Percentiles rank a stretch among this genome's conserved stretches.
Conservation (phyloP, 2,113 vertebrate genomes). For the Garra rufa region DNA sequence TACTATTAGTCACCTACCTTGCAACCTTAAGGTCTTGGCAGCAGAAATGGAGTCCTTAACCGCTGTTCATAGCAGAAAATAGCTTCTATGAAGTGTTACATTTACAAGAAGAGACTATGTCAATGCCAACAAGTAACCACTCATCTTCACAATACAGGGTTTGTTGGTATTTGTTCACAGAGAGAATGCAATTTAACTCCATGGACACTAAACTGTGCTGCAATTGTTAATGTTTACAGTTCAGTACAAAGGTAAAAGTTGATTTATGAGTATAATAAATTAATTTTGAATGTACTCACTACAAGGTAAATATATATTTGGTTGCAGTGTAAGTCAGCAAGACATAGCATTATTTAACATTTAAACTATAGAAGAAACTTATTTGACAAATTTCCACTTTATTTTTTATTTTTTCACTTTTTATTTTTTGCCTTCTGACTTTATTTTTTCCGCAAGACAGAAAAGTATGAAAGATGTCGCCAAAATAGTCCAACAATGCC, state of each 20-base stretch:
- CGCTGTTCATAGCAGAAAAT: background rate
- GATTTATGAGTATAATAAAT: background rate
- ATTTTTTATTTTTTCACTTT: no score
- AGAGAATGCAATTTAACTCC: background rate
- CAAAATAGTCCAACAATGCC: no score
- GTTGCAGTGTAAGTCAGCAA: background rate
- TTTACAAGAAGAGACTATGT: background rate
- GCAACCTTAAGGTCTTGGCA: background rate
- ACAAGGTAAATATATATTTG: background rate
- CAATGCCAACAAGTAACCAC: background rate
- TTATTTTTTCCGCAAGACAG: no score
- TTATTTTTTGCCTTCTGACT: no score
- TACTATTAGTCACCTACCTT: background rate
- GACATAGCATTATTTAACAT: background rate
- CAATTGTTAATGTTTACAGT: conserved; percentile 10
- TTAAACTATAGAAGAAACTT: no score
- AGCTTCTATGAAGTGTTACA: background rate
- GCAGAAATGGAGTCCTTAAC: background rate
- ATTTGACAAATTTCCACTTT: no score
- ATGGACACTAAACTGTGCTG: background rate
- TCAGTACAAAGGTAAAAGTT: background rate
- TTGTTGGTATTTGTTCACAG: background rate
- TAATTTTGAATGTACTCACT: background rate
- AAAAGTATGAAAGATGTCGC: no score
- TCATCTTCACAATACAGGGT: background rate